Conservation (phyloP, 1,140 invertebrate species). For the Papilio xuthus region DNA sequence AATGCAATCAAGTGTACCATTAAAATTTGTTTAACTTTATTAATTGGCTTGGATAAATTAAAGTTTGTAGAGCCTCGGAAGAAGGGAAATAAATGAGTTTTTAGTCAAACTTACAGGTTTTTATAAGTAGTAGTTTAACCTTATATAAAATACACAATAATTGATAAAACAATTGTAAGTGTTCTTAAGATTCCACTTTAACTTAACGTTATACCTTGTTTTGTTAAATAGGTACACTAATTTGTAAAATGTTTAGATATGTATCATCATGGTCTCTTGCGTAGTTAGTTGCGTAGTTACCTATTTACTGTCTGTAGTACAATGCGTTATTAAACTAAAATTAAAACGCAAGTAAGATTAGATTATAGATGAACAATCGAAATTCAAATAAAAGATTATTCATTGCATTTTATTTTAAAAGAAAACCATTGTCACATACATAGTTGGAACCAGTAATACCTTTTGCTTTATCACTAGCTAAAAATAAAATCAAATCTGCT, state of each 20-base stretch:
- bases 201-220: neutral
- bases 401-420: neutral
- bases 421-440: neutral
- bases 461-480: neutral
- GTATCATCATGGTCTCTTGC: neutral
- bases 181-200: neutral
- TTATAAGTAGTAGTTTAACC: no score
- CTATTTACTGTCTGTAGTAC: neutral
- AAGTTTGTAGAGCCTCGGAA: neutral
- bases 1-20: neutral
- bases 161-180: neutral
- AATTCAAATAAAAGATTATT: neutral
- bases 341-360: neutral
- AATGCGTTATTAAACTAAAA: neutral
- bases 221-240: neutral
- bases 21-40: neutral
- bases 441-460: neutral
- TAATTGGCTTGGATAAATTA: neutral
- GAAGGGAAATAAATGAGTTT: conserved; percentile 2
- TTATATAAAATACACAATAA: neutral
- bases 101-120: neutral
- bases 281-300: neutral
- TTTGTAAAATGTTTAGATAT: neutral
- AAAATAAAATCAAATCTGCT: neutral
- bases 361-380: neutral